Evolutionary conservation across 1,140 invertebrate species (phyloP).

Genomic region (Cyclargus thomasi): DNA sequence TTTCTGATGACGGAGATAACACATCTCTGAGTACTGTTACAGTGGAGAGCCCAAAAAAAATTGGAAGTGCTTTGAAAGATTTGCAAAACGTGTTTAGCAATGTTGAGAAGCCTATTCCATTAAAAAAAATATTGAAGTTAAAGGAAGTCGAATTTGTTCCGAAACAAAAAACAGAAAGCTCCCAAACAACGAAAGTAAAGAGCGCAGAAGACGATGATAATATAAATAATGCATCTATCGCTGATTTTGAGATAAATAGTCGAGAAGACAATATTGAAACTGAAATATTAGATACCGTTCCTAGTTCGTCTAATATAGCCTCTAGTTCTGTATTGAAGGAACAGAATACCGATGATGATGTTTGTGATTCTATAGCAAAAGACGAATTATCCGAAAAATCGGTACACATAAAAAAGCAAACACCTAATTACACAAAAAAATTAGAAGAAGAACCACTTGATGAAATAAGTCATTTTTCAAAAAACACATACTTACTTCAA

Average conservation of each 20-base stretch:
- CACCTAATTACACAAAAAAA: background rate
- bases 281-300: constrained; percentile 9
- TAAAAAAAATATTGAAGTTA: constrained; percentile 32
- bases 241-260: background rate
- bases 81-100: background rate
- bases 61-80: constrained; percentile 11
- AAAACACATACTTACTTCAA: background rate
- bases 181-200: background rate
- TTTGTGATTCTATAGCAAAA: background rate
- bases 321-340: background rate
- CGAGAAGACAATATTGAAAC: background rate
- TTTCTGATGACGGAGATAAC: background rate
- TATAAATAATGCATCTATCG: constrained; percentile 14
- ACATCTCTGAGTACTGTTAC: background rate
- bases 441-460: background rate
- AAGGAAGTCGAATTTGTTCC: constrained; percentile 33
- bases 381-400: background rate
- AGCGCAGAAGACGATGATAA: constrained; percentile 8
- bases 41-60: background rate
- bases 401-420: background rate
- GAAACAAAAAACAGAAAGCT: constrained; percentile 12
- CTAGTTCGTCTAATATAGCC: constrained; percentile 16
- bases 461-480: background rate
- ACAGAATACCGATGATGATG: background rate
- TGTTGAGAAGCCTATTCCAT: constrained; percentile 20